A percentile compares a stretch with the other conserved stretches of the same genome.
phyloP scores from a whole-genome alignment of 2,113 vertebrate genomes.

The Ginglymostoma cirratum region DNA sequence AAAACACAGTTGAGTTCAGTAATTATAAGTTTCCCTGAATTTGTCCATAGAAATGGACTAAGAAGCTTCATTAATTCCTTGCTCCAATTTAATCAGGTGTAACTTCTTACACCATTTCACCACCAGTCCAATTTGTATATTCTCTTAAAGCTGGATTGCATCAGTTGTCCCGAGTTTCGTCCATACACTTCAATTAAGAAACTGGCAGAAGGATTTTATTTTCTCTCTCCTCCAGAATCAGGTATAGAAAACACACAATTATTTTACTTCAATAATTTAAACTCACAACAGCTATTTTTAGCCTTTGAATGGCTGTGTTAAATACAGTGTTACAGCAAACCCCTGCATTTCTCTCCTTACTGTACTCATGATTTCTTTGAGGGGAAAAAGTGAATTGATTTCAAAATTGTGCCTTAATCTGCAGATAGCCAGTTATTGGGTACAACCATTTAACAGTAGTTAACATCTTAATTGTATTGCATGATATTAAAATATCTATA shows the following conservation, averaged over 20 bases:
- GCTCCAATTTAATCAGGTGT: conserved; percentile 24
- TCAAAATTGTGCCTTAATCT: background rate
- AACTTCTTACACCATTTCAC: conserved; percentile 3
- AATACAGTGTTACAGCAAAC: background rate
- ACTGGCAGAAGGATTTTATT: background rate
- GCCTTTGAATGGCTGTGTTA: background rate
- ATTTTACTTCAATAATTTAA: background rate
- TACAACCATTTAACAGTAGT: background rate
- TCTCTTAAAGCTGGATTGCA: background rate
- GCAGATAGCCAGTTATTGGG: background rate
- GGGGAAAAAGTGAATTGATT: background rate
- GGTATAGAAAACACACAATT: background rate
- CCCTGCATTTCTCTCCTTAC: background rate
- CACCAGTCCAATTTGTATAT: background rate
- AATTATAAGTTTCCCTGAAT: background rate
- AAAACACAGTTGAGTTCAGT: background rate
- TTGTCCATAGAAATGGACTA: background rate
- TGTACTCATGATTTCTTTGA: background rate
- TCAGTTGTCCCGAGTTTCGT: background rate
- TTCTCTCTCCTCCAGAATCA: background rate
- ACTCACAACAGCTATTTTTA: background rate
- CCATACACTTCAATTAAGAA: background rate
- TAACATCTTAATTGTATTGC: background rate
- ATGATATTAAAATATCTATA: too few relatives aligned
- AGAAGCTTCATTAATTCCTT: conserved; percentile 24